A percentile compares a stretch with the other conserved stretches of the same genome.
Evolutionary conservation across 2,113 vertebrate species (phyloP).

Genomic region (Danionella cerebrum): DNA sequence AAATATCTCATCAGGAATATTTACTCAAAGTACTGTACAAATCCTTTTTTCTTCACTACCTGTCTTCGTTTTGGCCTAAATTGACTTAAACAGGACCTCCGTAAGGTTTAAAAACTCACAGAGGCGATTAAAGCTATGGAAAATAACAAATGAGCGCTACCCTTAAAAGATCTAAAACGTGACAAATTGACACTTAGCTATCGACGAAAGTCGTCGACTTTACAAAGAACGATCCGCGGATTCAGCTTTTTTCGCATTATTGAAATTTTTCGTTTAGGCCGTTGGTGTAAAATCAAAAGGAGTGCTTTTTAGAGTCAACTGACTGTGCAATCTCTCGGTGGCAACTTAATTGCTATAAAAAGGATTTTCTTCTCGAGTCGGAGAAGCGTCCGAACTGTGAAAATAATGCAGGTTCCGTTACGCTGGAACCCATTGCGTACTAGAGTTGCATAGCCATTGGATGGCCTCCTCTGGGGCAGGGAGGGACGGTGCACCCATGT

Average conservation of each 20-base stretch:
- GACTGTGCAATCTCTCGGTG: conserved; percentile 95
- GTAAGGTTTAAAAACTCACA: conserved; percentile 63
- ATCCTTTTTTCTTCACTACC: conserved; percentile 64
- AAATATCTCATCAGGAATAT: conserved; percentile 84
- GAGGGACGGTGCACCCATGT: conserved; percentile 30
- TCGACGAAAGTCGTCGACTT: conserved; percentile 59
- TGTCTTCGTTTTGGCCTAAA: conserved; percentile 82
- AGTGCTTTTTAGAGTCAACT: conserved; percentile 87
- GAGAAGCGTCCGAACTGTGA: conserved; percentile 50
- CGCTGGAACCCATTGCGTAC: conserved; percentile 84
- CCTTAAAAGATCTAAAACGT: conserved; percentile 74
- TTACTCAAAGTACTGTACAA: conserved; percentile 40
- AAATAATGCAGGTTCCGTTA: conserved; percentile 55
- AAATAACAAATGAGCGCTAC: conserved; percentile 75
- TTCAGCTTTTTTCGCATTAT: conserved; percentile 57
- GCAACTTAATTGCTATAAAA: conserved; percentile 90
- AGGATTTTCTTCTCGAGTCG: conserved; percentile 56
- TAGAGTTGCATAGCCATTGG: conserved; percentile 85
- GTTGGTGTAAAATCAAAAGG: conserved; percentile 74
- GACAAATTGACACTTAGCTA: conserved; percentile 83
- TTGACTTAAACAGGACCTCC: conserved; percentile 80
- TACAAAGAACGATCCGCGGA: neutral
- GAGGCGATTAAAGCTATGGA: conserved; percentile 87
- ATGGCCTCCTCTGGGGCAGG: conserved; percentile 74
- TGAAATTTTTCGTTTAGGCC: conserved; percentile 38